phyloP scores from a whole-genome alignment of 2,113 vertebrate species.

The Aphelocoma coerulescens region DNA sequence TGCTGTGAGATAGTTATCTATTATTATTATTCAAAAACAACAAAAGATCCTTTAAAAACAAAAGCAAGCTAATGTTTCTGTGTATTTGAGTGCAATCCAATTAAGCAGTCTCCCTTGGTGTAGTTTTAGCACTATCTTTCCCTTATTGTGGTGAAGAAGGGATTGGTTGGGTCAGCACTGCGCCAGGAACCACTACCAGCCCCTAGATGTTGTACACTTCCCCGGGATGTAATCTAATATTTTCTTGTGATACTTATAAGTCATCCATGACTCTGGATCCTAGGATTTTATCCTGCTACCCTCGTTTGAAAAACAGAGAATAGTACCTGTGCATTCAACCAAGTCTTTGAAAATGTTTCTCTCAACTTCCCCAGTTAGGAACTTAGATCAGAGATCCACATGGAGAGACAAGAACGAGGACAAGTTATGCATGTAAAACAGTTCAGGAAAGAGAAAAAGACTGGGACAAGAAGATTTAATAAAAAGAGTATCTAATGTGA shows the following conservation, averaged over 20 bases:
- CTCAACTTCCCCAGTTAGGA: not conserved
- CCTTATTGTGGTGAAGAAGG: accelerated
- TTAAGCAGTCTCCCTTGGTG: not conserved
- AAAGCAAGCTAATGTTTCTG: not conserved
- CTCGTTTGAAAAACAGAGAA: not conserved
- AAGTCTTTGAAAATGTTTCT: not conserved
- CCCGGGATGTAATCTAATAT: not conserved
- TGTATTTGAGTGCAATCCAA: not conserved
- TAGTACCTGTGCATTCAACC: not conserved
- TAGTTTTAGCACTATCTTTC: not conserved
- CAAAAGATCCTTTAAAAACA: slow-evolving; percentile 1
- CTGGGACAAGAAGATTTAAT: not conserved
- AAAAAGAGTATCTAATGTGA: not conserved
- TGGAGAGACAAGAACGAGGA: not conserved
- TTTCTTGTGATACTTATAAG: not conserved
- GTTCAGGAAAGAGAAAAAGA: not conserved
- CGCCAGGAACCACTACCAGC: not conserved
- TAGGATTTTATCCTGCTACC: not conserved
- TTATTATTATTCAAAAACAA: slow-evolving; percentile 7
- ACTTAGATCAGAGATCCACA: not conserved
- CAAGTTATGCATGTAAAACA: not conserved
- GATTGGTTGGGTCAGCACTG: not conserved
- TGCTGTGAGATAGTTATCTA: not conserved
- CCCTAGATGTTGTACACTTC: accelerated
- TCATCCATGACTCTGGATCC: not conserved